These are phyloP conservation scores for Petrocephalus sullivani DNA, from an alignment of 2,797 vertebrate species.

Conservation along the genomic window DNA sequence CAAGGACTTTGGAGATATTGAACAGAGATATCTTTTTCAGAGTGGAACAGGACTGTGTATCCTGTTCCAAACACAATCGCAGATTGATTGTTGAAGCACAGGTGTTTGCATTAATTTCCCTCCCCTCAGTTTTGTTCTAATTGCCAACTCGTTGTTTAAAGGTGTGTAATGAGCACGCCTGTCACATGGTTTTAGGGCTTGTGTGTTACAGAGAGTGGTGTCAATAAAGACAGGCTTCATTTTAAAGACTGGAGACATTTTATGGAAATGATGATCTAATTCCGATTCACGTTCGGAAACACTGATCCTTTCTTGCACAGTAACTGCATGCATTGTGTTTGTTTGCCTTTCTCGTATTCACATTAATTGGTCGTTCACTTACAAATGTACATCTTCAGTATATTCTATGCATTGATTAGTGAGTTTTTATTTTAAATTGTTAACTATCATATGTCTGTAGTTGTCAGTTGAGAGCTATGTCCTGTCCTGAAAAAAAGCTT, in stretches of 20 bases:
- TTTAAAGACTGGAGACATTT: background rate
- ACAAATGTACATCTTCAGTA: background rate
- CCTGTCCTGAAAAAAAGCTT: background rate
- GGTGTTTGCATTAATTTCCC: background rate
- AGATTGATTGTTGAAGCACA: background rate
- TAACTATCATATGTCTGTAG: background rate
- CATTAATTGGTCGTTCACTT: background rate
- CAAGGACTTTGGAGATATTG: background rate
- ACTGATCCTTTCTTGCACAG: background rate
- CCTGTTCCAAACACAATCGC: background rate
- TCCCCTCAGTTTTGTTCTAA: background rate
- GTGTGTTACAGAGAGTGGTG: background rate
- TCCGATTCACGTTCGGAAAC: background rate
- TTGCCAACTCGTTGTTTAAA: background rate
- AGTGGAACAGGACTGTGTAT: background rate
- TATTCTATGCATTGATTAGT: background rate
- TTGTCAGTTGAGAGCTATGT: background rate
- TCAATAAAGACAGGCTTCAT: background rate
- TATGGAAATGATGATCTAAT: background rate
- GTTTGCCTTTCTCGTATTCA: background rate
- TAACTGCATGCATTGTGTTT: background rate
- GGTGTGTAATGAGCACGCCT: background rate
- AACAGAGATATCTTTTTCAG: background rate
- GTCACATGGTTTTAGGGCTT: background rate
- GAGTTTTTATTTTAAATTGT: background rate